Conservation (phyloP, 2,113 vertebrate genomes). For the Corythaixoides concolor region DNA sequence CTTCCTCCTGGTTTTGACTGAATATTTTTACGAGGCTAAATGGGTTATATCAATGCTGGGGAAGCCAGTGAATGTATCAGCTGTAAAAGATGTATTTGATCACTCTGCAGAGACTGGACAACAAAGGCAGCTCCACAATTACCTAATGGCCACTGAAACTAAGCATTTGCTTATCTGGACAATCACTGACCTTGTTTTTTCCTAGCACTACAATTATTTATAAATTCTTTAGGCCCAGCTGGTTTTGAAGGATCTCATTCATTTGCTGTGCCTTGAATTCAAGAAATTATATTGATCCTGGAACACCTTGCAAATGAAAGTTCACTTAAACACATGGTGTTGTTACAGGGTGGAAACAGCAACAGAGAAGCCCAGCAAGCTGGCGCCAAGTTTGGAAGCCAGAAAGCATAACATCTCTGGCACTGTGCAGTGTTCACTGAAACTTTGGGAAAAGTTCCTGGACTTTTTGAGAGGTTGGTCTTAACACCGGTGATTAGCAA, state of each 20-base stretch:
- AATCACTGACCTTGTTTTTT: background rate
- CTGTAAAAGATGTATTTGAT: background rate
- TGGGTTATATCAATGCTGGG: background rate
- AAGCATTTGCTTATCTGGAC: background rate
- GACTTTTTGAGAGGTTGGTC: background rate
- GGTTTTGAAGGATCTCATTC: background rate
- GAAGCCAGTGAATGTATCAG: background rate
- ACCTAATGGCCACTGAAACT: background rate
- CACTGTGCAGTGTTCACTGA: background rate
- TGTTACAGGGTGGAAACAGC: background rate
- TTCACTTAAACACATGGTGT: background rate
- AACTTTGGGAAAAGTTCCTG: background rate
- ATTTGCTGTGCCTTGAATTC: background rate
- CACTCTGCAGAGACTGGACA: background rate
- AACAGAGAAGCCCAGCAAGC: background rate
- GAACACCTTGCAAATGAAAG: background rate
- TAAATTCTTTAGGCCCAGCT: background rate
- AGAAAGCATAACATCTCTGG: background rate
- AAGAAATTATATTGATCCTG: background rate
- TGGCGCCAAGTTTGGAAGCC: background rate
- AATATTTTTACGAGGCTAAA: background rate
- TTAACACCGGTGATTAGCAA: background rate
- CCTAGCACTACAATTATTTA: background rate
- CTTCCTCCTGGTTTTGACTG: background rate
- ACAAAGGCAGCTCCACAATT: background rate